Evolutionary conservation across 2,113 vertebrate species (phyloP), one percentile per base, ranked within the genome.

Genomic region (Brachyhypopomus occidentalis): DNA sequence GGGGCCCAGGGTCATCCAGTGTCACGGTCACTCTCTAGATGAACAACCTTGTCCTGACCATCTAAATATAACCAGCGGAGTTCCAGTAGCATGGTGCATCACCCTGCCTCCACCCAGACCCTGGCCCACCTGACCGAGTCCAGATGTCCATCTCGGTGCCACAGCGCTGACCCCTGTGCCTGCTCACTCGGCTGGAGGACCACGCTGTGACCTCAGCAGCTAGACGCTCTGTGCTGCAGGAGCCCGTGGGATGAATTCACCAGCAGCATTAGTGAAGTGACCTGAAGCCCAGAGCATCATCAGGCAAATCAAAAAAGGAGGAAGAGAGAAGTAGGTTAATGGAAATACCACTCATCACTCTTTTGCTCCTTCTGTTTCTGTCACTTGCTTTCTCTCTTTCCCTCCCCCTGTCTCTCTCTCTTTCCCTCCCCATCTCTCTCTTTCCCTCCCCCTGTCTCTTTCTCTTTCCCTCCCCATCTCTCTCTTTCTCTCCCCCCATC

Each of bases 81-180:
- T 34, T 80, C 75, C 75, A 76, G 74, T 63, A 73, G 78, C 70
- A 38, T 56, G 56, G 45, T 14, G 12, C 12, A 52, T 52, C 45
- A 14, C 45, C 9, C 45, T 52, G 1, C 45, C 45, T 52, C 2
- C 45, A 52, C 45, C 45, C 45, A 52, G 11, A 52, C 11, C 55
- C 75, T 23, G 69, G 30, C 73, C 62, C 67, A 67, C 79, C 80
- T 72, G 73, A 71, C 76, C 60, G 83, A 55, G 84, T 77, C 81
- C 86, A 87, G 86, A 87, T 86, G 83, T 84, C 80, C 22, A 23
- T 30, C 58, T 79, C 76, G 41, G 30, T 80, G 75, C 64, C 70
- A 38, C 70, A 38, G 27, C 5, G 6, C 12, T 52, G 80, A 73
- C 80, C 77, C 69, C 38, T 75, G 23, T 74, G 63, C 5, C 14